phyloP scores from a whole-genome alignment of 2,113 vertebrate species.

The Sinocyclocheilus rhinocerous region DNA sequence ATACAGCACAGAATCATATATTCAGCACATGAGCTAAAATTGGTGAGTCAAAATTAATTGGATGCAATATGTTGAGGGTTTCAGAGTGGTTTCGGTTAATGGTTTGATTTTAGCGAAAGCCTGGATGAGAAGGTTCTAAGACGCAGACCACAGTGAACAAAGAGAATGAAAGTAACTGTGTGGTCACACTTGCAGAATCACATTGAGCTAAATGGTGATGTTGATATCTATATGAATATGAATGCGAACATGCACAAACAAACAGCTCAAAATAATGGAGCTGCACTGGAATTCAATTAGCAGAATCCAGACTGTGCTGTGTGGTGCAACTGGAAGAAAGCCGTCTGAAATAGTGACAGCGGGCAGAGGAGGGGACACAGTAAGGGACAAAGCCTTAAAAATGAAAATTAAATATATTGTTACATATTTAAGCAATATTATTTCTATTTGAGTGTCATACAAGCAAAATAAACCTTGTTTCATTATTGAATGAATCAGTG shows the following conservation, averaged over 20 bases:
- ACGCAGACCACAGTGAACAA: not conserved
- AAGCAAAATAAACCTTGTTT: not conserved
- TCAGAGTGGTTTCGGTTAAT: not conserved
- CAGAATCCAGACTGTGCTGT: constrained; percentile 57
- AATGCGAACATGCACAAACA: constrained; percentile 47
- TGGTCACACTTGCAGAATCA: constrained; percentile 53
- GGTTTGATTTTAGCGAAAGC: constrained; percentile 28
- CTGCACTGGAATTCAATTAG: constrained; percentile 63
- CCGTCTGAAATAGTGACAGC: constrained; percentile 63
- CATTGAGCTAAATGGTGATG: constrained; percentile 19
- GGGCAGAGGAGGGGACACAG: constrained; percentile 51
- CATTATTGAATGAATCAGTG: not conserved
- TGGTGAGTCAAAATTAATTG: not conserved
- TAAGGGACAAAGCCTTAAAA: constrained; percentile 24
- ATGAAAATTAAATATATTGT: not conserved
- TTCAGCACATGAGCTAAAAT: not conserved
- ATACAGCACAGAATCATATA: not conserved
- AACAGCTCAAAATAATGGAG: constrained; percentile 59
- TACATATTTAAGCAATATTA: not conserved
- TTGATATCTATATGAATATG: not conserved
- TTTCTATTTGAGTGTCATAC: not conserved
- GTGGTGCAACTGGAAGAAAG: constrained; percentile 54
- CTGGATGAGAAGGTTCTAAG: constrained; percentile 3
- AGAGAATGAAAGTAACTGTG: constrained; percentile 38
- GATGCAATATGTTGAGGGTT: not conserved